Percentiles rank a stretch among this genome's conserved stretches.
Conservation (phyloP, 2,113 vertebrate species). For the Sylvietta virens region DNA sequence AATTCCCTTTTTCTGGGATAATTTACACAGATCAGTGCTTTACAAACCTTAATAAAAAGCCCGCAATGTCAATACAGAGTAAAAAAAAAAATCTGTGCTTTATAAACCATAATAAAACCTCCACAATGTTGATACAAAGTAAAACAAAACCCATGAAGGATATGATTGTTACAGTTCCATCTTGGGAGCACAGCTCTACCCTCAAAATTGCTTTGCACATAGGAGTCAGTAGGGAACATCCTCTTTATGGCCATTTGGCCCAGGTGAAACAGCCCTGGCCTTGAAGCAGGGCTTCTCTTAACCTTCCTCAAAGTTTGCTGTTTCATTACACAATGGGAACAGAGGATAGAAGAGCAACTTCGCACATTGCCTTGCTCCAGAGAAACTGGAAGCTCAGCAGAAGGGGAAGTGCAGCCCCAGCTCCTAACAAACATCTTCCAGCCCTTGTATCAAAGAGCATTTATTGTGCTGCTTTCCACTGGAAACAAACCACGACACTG, state of each 20-base stretch:
- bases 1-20: not conserved
- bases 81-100: not conserved
- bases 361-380: not conserved
- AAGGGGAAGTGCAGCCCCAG: not conserved
- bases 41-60: not conserved
- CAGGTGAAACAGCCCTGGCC: not conserved
- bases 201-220: not conserved
- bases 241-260: not conserved
- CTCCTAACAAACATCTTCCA: not conserved
- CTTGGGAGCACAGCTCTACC: not conserved
- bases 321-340: not conserved
- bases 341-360: not conserved
- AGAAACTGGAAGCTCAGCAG: not conserved
- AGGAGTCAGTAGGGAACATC: not conserved
- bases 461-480: not conserved
- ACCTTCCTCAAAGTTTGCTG: not conserved
- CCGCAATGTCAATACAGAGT: not conserved
- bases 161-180: not conserved
- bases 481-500: not conserved
- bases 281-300: not conserved
- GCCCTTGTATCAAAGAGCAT: not conserved
- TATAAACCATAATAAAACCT: not conserved
- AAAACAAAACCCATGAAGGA: not conserved
- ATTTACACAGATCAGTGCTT: not conserved
- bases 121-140: not conserved